phyloP scores from a whole-genome alignment of 2,113 vertebrate genomes.

The Eonycteris spelaea region DNA sequence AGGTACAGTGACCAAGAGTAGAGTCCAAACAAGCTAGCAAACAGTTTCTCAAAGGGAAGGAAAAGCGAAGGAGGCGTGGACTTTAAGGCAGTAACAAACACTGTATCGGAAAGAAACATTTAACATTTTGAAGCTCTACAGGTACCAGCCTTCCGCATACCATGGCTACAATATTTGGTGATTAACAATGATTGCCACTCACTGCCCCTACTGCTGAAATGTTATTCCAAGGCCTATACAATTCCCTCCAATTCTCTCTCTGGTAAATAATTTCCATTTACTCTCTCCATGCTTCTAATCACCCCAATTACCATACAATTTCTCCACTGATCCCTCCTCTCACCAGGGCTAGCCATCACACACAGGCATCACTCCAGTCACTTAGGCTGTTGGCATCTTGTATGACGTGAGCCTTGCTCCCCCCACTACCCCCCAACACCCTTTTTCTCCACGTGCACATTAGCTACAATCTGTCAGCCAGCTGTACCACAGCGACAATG shows the following conservation, averaged over 20 bases:
- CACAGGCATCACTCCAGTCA: not conserved
- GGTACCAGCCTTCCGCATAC: not conserved
- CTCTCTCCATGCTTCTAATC: not conserved
- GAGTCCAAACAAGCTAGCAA: not conserved
- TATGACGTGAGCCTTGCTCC: not conserved
- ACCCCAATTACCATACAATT: not conserved
- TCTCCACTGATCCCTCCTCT: not conserved
- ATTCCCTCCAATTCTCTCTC: not conserved
- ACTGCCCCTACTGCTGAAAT: not conserved
- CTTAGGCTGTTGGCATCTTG: not conserved
- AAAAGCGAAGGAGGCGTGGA: not conserved
- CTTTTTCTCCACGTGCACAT: not conserved
- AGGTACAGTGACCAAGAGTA: not conserved
- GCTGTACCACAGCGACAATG: not conserved
- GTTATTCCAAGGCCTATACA: not conserved
- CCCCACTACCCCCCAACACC: not conserved
- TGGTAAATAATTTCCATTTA: not conserved
- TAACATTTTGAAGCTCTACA: not conserved
- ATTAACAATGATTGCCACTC: not conserved
- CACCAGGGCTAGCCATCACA: not conserved
- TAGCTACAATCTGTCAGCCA: slow-evolving; percentile 40
- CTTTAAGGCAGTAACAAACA: not conserved
- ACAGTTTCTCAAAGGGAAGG: not conserved
- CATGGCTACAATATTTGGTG: not conserved
- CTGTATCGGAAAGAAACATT: not conserved